Evolutionary conservation across 64 coral and sea anemone species (phyloP).

Genomic region (Montipora cactus): DNA sequence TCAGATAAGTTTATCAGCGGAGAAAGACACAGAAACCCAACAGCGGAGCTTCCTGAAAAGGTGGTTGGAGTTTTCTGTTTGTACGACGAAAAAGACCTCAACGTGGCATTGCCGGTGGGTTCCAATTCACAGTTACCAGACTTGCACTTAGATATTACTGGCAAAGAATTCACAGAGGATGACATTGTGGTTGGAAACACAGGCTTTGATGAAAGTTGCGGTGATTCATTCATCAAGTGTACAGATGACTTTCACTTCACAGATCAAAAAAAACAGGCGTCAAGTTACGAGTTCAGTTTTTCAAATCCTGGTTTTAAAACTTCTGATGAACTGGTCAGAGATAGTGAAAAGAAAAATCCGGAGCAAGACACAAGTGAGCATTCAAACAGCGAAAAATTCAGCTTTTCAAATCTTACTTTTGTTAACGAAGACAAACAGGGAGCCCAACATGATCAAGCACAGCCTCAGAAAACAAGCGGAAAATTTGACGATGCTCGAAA

Average conservation of each 20-base stretch:
- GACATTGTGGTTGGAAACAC: not conserved
- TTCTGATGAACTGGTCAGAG: not conserved
- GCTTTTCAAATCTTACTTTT: slow-evolving; percentile 35
- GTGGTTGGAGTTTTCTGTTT: slow-evolving; percentile 3
- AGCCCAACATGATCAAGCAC: too few species aligned
- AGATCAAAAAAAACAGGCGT: not conserved
- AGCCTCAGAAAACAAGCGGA: not conserved
- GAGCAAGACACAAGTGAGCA: too few species aligned
- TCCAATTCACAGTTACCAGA: not conserved
- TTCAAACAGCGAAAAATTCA: not conserved
- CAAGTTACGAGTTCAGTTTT: not conserved
- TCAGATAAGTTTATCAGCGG: not conserved
- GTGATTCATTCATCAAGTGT: not conserved
- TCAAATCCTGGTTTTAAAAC: slow-evolving; percentile 40
- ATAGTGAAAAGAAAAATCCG: not conserved
- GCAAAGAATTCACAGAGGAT: not conserved
- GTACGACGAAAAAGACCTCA: not conserved
- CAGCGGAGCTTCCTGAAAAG: not conserved
- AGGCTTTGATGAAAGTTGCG: not conserved
- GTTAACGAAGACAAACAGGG: not conserved
- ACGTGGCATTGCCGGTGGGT: not conserved
- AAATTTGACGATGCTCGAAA: not conserved
- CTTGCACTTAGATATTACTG: not conserved
- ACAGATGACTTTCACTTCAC: not conserved
- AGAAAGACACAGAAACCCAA: not conserved